Evolutionary conservation across 2,888 invertebrate genomes (phyloP).

Genomic region (Slavum lentiscoides): DNA sequence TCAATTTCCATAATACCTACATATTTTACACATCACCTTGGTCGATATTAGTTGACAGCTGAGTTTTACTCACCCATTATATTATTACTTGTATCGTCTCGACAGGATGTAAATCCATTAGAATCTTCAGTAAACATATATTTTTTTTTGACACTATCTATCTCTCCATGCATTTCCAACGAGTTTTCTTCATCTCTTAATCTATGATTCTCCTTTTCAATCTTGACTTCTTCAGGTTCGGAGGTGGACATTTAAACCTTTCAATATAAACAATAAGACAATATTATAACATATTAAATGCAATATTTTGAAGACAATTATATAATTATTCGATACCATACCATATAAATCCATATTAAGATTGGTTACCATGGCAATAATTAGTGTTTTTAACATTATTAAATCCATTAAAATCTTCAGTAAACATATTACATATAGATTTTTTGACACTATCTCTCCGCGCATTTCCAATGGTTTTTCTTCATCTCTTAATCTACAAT

Average conservation of each 20-base stretch:
- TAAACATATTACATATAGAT: background rate
- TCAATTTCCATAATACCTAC: no score
- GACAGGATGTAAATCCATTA: background rate
- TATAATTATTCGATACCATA: background rate
- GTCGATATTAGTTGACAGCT: background rate
- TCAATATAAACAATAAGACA: background rate
- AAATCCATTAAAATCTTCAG: background rate
- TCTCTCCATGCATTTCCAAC: background rate
- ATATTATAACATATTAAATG: background rate
- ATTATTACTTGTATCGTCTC: background rate
- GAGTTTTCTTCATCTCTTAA: background rate
- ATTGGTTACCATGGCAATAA: slow-evolving; percentile 21
- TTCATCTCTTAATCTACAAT: background rate
- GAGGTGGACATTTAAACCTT: background rate
- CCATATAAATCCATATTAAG: background rate
- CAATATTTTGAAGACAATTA: background rate
- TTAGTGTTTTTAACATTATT: background rate
- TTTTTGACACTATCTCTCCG: background rate
- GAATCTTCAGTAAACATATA: background rate
- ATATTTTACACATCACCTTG: no score
- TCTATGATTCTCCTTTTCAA: background rate
- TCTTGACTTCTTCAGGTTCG: background rate
- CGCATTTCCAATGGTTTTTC: background rate
- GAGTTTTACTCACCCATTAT: slow-evolving; percentile 5
- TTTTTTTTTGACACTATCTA: background rate